Conservation (phyloP, 2,113 vertebrate genomes). For the Hippocampus mohnikei region DNA sequence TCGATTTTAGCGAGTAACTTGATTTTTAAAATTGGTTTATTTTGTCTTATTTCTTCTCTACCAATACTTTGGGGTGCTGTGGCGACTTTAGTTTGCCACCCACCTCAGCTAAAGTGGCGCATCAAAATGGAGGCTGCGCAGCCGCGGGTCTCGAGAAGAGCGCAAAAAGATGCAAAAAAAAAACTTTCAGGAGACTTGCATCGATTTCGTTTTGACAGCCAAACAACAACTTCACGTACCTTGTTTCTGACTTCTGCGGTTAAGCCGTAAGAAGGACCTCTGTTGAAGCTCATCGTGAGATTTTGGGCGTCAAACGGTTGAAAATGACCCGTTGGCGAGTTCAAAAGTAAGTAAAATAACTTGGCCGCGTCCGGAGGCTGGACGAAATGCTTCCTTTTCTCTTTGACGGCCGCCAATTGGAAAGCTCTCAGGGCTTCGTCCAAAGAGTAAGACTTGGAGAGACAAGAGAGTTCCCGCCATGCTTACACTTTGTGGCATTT, state of each 20-base stretch:
- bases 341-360: conserved; percentile 27
- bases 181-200: conserved; percentile 3
- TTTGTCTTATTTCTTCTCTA: too few species aligned
- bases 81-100: background rate
- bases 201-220: background rate
- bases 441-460: conserved; percentile 13
- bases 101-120: background rate
- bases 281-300: conserved; percentile 67
- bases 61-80: too few species aligned
- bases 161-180: background rate
- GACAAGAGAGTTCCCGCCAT: conserved; percentile 41
- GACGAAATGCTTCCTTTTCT: conserved; percentile 64
- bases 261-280: conserved; percentile 71
- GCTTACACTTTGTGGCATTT: too few species aligned
- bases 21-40: background rate
- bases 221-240: conserved; percentile 39
- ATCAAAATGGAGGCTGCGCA: conserved; percentile 58
- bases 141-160: conserved; percentile 2
- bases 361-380: conserved; percentile 47
- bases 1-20: background rate
- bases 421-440: conserved; percentile 43
- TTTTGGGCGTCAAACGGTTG: background rate
- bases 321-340: background rate
- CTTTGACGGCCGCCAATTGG: conserved; percentile 58
- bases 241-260: conserved; percentile 75